These are phyloP conservation scores for Euwallacea similis DNA, from an alignment of 1,140 invertebrate genomes.

Conservation along the genomic window DNA sequence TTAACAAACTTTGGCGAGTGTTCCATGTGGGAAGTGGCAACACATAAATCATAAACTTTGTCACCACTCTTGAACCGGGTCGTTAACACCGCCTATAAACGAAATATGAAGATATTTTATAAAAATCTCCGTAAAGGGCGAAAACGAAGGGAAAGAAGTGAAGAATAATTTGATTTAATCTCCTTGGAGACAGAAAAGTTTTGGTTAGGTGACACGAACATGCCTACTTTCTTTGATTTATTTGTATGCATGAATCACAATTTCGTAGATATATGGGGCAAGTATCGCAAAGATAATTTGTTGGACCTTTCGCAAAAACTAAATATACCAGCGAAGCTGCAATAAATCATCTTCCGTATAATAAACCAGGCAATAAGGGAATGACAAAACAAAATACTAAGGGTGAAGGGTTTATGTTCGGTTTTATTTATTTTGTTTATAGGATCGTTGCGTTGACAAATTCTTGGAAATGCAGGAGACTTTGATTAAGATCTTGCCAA, in stretches of 20 bases:
- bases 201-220: slow-evolving; percentile 19
- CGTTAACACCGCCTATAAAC: slow-evolving; percentile 20
- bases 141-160: slow-evolving; percentile 16
- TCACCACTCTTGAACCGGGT: slow-evolving; percentile 15
- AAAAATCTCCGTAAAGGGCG: slow-evolving; percentile 20
- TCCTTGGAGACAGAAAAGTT: slow-evolving; percentile 32
- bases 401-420: background rate
- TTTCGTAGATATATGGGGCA: too few species aligned
- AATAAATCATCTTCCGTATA: background rate
- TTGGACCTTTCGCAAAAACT: background rate
- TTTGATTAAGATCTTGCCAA: slow-evolving; percentile 23
- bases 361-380: background rate
- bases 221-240: slow-evolving; percentile 24
- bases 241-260: slow-evolving; percentile 10
- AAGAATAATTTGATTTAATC: slow-evolving; percentile 34
- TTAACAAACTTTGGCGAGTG: too few species aligned
- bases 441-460: slow-evolving; percentile 8
- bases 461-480: slow-evolving; percentile 11
- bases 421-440: background rate
- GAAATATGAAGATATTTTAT: slow-evolving; percentile 27
- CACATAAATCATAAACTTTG: slow-evolving; percentile 26
- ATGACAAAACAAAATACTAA: background rate
- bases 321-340: too few species aligned
- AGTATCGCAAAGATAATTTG: background rate
- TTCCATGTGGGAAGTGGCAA: background rate